Conservation (phyloP, 2,888 invertebrate species). For the Branchellion lobata region DNA sequence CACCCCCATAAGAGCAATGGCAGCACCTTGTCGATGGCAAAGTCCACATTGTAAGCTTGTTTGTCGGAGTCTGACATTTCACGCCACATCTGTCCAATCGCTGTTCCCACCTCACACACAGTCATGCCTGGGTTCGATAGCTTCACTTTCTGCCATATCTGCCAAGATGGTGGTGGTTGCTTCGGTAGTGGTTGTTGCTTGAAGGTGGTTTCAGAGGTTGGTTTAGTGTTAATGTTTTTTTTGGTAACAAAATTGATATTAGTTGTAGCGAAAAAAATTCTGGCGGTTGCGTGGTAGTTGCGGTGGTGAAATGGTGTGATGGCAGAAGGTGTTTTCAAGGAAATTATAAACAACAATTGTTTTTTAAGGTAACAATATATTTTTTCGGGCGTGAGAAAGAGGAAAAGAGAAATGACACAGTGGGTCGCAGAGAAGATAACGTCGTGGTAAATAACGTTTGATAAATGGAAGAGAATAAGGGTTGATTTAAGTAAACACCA, state of each 20-base stretch:
- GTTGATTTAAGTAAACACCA: too few relatives aligned
- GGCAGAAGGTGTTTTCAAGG: too few relatives aligned
- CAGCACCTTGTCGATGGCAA: slow-evolving; percentile 51
- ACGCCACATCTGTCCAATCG: slow-evolving; percentile 53
- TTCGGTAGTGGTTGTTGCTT: neutral
- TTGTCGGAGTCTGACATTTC: slow-evolving; percentile 51
- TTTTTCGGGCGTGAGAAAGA: too few relatives aligned
- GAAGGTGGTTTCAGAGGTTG: neutral
- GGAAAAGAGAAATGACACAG: too few relatives aligned
- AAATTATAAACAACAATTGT: too few relatives aligned
- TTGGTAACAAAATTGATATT: neutral
- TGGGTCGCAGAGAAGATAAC: too few relatives aligned
- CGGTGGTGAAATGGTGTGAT: too few relatives aligned
- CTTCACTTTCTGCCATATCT: slow-evolving; percentile 53
- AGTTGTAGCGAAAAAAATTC: neutral
- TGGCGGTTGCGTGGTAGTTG: neutral
- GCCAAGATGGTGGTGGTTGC: neutral
- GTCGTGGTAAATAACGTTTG: too few relatives aligned
- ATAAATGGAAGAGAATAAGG: too few relatives aligned
- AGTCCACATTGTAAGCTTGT: slow-evolving; percentile 51
- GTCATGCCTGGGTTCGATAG: slow-evolving; percentile 49
- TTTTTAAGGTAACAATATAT: too few relatives aligned
- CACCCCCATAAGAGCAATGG: too few relatives aligned
- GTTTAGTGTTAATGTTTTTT: neutral
- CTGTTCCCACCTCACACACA: slow-evolving; percentile 52